These are phyloP conservation scores for Tokudaia muenninki DNA, from an alignment of 2,797 vertebrate species.

Conservation along the genomic window DNA sequence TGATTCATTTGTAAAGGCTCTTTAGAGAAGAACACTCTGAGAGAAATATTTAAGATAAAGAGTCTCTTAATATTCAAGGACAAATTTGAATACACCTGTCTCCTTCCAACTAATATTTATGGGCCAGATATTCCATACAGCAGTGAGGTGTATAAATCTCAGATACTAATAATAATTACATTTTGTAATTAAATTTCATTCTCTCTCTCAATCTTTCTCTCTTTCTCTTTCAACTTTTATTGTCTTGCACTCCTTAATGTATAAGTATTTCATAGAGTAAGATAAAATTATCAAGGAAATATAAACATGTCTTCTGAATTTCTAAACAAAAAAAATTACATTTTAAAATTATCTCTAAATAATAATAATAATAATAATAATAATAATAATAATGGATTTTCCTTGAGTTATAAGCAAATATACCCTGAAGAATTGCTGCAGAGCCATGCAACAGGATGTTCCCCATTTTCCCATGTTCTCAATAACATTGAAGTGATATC, in stretches of 20 bases:
- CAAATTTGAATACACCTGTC: neutral
- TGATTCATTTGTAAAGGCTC: neutral
- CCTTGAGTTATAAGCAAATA: neutral
- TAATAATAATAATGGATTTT: neutral
- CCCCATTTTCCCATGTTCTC: neutral
- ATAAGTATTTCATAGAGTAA: neutral
- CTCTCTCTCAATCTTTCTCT: neutral
- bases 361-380: neutral
- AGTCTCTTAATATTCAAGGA: neutral
- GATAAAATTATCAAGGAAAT: neutral
- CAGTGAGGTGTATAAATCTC: neutral
- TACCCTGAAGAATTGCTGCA: neutral
- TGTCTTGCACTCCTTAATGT: neutral
- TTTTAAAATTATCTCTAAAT: conserved; percentile 23
- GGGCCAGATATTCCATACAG: neutral
- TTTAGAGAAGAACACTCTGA: neutral
- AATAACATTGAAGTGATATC: neutral
- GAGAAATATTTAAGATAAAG: neutral
- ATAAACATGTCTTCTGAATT: neutral
- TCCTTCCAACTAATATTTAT: neutral
- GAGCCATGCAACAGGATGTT: neutral
- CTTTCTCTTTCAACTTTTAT: neutral
- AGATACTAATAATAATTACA: neutral
- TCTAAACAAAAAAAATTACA: neutral
- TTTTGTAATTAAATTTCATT: neutral